phyloP scores from a whole-genome alignment of 2,888 invertebrate genomes.

The Amaurobius ferox region DNA sequence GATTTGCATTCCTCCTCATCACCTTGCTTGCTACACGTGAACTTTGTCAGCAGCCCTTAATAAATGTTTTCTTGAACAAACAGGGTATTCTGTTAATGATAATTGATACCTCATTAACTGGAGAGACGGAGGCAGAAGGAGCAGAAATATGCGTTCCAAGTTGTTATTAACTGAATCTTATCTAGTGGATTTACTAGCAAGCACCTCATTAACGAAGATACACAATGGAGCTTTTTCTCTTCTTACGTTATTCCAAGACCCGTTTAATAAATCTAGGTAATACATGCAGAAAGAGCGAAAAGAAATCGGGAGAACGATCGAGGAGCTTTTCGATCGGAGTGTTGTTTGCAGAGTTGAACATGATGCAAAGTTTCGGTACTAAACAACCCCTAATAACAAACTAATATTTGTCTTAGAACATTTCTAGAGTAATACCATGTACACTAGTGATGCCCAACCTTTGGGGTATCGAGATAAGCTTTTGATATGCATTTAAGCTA shows the following conservation, averaged over 20 bases:
- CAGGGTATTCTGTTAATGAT: conserved; percentile 62
- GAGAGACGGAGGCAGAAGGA: conserved; percentile 22
- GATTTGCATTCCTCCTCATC: conserved; percentile 28
- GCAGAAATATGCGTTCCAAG: conserved; percentile 62
- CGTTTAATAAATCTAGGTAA: conserved; percentile 4
- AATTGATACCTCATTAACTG: conserved; percentile 69
- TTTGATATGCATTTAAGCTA: no score
- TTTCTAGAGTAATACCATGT: no score
- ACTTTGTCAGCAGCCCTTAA: conserved; percentile 56
- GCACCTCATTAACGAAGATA: conserved; percentile 44
- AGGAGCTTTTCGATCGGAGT: no score
- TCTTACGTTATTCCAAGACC: conserved; percentile 34
- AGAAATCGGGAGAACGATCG: no score
- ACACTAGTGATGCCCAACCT: no score
- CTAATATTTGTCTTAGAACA: no score
- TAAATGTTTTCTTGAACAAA: conserved; percentile 67
- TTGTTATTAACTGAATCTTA: conserved; percentile 55
- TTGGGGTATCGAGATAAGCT: no score
- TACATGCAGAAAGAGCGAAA: no score
- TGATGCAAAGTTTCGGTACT: no score
- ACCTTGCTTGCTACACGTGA: background rate
- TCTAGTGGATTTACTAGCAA: conserved; percentile 3
- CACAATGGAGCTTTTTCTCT: conserved; percentile 31
- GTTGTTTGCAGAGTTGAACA: no score
- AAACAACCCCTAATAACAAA: no score